Evolutionary conservation across 2,113 vertebrate species (phyloP).

Genomic region (Mesembrinibis cayennensis): DNA sequence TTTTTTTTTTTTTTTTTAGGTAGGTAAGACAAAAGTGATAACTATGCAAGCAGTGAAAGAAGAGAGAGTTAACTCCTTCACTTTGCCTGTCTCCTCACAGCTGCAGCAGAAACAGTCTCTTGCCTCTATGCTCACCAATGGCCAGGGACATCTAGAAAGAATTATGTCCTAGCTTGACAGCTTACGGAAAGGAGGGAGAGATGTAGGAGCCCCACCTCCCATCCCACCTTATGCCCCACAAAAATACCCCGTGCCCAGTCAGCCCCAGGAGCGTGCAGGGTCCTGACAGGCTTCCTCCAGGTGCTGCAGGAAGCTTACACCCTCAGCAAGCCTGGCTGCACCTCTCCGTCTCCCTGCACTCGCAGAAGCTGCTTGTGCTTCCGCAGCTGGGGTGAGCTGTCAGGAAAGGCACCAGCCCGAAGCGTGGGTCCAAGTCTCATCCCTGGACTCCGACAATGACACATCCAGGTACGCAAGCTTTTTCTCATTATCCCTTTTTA

Average conservation of each 20-base stretch:
- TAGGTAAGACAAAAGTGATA: neutral
- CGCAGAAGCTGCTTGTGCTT: neutral
- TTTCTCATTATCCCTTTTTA: neutral
- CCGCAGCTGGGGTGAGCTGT: neutral
- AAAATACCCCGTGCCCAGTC: neutral
- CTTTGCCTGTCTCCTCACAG: neutral
- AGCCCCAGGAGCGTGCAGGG: neutral
- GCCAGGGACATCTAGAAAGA: neutral
- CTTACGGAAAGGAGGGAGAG: neutral
- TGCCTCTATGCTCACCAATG: neutral
- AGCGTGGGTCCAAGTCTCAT: neutral
- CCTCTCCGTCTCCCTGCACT: neutral
- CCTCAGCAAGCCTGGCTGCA: neutral
- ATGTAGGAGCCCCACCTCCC: neutral
- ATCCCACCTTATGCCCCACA: neutral
- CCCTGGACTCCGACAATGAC: accelerated
- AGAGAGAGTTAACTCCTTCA: neutral
- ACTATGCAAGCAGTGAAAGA: neutral
- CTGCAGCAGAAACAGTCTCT: neutral
- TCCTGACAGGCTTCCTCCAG: neutral
- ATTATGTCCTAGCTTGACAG: neutral
- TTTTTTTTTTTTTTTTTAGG: neutral
- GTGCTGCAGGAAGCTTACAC: neutral
- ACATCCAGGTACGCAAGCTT: neutral
- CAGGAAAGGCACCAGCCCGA: neutral